Conservation (phyloP, 2,888 invertebrate species). For the Eledona agricola region DNA sequence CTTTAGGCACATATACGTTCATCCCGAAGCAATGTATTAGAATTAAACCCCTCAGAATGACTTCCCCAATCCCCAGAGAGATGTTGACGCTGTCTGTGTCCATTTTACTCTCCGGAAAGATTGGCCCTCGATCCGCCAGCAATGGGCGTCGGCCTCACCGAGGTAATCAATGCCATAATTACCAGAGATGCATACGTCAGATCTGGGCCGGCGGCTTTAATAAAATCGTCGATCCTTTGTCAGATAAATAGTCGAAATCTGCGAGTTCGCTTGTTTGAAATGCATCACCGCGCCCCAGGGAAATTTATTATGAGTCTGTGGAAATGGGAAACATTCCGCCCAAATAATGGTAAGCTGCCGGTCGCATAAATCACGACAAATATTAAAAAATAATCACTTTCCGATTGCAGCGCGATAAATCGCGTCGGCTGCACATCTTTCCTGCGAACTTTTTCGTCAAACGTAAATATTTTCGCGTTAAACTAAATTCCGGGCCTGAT, state of each 20-base stretch:
- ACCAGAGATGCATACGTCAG: slow-evolving; percentile 27
- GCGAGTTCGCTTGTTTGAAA: slow-evolving; percentile 29
- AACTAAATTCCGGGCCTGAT: slow-evolving; percentile 11
- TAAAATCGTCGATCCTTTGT: slow-evolving; percentile 29
- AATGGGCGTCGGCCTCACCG: slow-evolving; percentile 6
- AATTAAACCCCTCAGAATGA: slow-evolving; percentile 23
- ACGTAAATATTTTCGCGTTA: no score
- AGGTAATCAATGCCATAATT: slow-evolving; percentile 33
- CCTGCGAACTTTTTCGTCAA: no score
- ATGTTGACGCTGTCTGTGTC: slow-evolving; percentile 19
- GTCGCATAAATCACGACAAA: slow-evolving; percentile 29
- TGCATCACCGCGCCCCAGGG: slow-evolving; percentile 33
- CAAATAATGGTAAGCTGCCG: slow-evolving; percentile 35
- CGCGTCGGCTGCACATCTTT: slow-evolving; percentile 15
- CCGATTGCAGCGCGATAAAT: slow-evolving; percentile 27
- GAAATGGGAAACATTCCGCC: slow-evolving; percentile 33
- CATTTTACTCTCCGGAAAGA: slow-evolving; percentile 20
- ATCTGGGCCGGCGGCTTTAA: slow-evolving; percentile 19
- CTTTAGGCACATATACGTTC: slow-evolving; percentile 5
- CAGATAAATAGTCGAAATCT: slow-evolving; percentile 25
- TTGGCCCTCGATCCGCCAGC: slow-evolving; percentile 5
- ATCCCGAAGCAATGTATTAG: slow-evolving; percentile 9
- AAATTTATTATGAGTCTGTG: slow-evolving; percentile 35
- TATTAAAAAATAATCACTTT: slow-evolving; percentile 36
- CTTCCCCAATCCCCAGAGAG: slow-evolving; percentile 15